These are phyloP conservation scores for Melitaea cinxia DNA, from an alignment of 1,140 invertebrate species.

Conservation along the genomic window DNA sequence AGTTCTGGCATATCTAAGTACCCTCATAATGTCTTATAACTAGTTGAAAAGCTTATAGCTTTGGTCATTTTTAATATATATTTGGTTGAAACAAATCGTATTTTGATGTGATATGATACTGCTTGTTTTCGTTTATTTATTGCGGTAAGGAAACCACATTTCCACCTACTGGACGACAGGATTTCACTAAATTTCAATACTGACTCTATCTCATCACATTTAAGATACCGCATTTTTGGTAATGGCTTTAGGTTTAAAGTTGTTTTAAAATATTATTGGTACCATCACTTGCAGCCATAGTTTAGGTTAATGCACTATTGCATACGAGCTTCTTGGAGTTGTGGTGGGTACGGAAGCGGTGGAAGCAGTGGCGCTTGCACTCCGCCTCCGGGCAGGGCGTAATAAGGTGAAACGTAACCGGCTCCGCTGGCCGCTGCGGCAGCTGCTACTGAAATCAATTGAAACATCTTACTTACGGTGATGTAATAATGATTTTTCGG, in stretches of 20 bases:
- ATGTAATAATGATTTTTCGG: too few relatives aligned
- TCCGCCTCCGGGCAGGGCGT: conserved; percentile 84
- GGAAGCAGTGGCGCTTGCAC: conserved; percentile 84
- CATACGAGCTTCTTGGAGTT: conserved; percentile 79
- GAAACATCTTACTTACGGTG: neutral
- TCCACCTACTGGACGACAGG: conserved; percentile 2
- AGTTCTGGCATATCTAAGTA: conserved; percentile 42
- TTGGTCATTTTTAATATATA: conserved; percentile 69
- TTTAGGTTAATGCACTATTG: conserved; percentile 54
- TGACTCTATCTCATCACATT: conserved; percentile 27
- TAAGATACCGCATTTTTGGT: conserved; percentile 18
- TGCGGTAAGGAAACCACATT: conserved; percentile 46
- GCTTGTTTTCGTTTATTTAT: conserved; percentile 34
- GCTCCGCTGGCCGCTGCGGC: conserved; percentile 83
- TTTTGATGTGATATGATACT: conserved; percentile 29
- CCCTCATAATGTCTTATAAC: conserved; percentile 53
- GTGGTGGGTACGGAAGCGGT: conserved; percentile 72
- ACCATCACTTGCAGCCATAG: conserved; percentile 5
- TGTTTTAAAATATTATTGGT: neutral
- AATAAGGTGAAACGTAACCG: conserved; percentile 87
- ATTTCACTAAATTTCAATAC: conserved; percentile 18
- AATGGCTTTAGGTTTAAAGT: conserved; percentile 10
- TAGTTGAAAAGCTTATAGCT: conserved; percentile 72
- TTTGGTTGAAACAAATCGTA: conserved; percentile 63
- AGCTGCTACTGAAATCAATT: conserved; percentile 64